A percentile compares a stretch with the other conserved stretches of the same genome.
These are phyloP conservation scores for Escarpia spicata DNA, from an alignment of 2,888 invertebrate species.

Conservation along the genomic window DNA sequence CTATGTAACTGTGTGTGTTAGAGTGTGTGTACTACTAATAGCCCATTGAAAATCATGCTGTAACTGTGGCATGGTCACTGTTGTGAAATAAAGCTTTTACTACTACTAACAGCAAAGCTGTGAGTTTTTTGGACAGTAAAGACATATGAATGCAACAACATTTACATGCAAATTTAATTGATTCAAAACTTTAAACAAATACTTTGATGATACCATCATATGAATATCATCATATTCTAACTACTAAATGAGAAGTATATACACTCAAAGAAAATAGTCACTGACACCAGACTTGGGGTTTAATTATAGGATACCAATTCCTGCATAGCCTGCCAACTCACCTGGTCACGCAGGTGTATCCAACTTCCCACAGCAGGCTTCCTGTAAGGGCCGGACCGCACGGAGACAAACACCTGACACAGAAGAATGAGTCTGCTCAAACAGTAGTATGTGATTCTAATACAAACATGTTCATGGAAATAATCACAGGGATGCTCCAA, in stretches of 20 bases:
- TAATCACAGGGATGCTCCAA: not conserved
- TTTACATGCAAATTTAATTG: no score
- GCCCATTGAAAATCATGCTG: no score
- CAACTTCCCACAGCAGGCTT: slow-evolving; percentile 63
- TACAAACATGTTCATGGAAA: not conserved
- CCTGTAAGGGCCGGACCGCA: slow-evolving; percentile 59
- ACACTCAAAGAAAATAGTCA: not conserved
- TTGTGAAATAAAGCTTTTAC: no score
- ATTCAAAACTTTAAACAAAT: no score
- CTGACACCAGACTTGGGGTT: not conserved
- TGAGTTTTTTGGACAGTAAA: no score
- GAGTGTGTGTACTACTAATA: no score
- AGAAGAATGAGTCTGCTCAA: slow-evolving; percentile 28
- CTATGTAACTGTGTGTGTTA: no score
- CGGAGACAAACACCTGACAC: slow-evolving; percentile 42
- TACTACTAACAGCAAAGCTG: no score
- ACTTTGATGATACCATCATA: no score
- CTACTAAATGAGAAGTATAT: not conserved
- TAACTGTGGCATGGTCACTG: no score
- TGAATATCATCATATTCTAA: no score
- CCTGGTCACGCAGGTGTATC: slow-evolving; percentile 69
- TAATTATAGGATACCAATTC: not conserved
- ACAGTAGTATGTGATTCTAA: not conserved
- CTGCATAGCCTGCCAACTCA: slow-evolving; percentile 50
- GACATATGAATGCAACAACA: no score